These are phyloP conservation scores for Calliphora vicina DNA, from an alignment of 1,140 invertebrate genomes.

Conservation along the genomic window DNA sequence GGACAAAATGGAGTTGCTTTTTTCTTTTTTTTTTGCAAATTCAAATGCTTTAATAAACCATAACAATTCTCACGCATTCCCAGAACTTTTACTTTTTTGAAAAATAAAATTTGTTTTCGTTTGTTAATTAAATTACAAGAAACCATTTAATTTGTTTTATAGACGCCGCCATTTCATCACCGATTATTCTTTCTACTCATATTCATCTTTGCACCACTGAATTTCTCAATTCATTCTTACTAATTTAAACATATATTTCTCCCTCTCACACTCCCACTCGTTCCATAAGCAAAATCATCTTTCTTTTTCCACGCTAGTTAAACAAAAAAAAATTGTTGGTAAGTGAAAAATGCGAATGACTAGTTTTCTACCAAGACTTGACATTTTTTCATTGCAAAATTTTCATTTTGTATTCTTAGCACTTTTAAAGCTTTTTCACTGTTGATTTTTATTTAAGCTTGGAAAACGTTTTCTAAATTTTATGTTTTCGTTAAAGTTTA, in stretches of 20 bases:
- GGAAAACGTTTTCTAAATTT: not conserved
- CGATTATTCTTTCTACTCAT: no score
- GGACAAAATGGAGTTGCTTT: conserved; percentile 54
- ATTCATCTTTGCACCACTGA: not conserved
- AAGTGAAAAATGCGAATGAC: not conserved
- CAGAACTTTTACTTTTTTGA: no score
- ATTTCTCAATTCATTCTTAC: conserved; percentile 21
- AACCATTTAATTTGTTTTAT: no score
- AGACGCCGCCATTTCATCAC: not conserved
- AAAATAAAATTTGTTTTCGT: no score
- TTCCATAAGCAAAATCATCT: not conserved
- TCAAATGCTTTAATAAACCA: not conserved
- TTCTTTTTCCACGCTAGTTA: not conserved
- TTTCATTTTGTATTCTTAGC: not conserved
- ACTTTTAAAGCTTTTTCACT: not conserved
- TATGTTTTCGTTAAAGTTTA: not conserved
- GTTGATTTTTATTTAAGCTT: not conserved
- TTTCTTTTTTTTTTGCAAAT: not conserved
- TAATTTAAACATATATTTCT: conserved; percentile 8
- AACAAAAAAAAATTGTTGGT: not conserved
- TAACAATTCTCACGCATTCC: not conserved
- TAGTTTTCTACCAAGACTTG: not conserved
- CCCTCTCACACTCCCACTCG: conserved; percentile 35
- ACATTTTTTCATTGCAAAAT: not conserved
- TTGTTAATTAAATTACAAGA: no score